phyloP scores from a whole-genome alignment of 2,888 invertebrate species.

The Anagyrus pseudococci region DNA sequence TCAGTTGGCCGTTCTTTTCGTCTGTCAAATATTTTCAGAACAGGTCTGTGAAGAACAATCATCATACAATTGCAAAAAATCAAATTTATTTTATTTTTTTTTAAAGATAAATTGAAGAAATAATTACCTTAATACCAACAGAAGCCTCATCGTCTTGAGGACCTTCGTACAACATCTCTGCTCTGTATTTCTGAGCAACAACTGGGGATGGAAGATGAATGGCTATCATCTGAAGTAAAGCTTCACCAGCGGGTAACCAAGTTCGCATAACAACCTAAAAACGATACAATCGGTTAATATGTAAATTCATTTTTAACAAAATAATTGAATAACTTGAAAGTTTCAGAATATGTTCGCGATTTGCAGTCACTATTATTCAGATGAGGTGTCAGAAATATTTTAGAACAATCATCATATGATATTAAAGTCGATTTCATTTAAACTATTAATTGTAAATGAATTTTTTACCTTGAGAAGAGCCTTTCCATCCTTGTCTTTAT shows the following conservation, averaged over 20 bases:
- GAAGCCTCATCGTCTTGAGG: constrained; percentile 96
- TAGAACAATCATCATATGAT: constrained; percentile 51
- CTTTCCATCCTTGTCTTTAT: constrained; percentile 96
- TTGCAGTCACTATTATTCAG: constrained; percentile 54
- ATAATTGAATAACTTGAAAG: constrained; percentile 7
- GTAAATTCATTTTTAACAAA: constrained; percentile 5
- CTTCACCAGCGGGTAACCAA: constrained; percentile 99
- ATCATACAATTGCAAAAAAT: constrained; percentile 45
- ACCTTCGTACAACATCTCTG: constrained; percentile 99
- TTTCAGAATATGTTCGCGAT: constrained; percentile 46
- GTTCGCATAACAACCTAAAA: constrained; percentile 92
- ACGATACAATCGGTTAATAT: constrained; percentile 23
- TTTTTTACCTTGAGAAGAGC: constrained; percentile 81
- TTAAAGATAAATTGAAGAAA: not conserved
- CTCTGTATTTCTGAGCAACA: constrained; percentile 98
- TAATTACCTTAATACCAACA: constrained; percentile 77
- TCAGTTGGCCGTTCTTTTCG: constrained; percentile 57
- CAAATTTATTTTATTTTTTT: not conserved
- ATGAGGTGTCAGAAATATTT: constrained; percentile 60
- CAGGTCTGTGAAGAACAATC: constrained; percentile 60
- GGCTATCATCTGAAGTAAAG: constrained; percentile 99
- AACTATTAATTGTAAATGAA: not conserved
- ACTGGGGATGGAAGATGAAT: constrained; percentile 99
- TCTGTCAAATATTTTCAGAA: constrained; percentile 53
- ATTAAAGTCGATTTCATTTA: constrained; percentile 4